phyloP scores from a whole-genome alignment of 2,113 vertebrate genomes.

The human region GRCh38 chr19:16335001-16335500 shows the following conservation, averaged over 20 bases:
- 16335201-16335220: rapidly evolving
- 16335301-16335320: neutral
- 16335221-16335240: rapidly evolving
- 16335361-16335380: neutral
- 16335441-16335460: conserved; percentile 45
- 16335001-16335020: too few species aligned
- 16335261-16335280: neutral
- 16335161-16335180: neutral
- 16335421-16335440: neutral
- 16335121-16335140: neutral
- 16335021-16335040: too few species aligned
- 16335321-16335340: neutral
- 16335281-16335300: conserved; percentile 31
- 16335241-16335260: neutral
- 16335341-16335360: neutral
- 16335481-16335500: neutral
- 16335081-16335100: too few species aligned
- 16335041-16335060: too few species aligned
- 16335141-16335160: neutral
- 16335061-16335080: too few species aligned
- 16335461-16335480: neutral
- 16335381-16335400: neutral
- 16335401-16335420: neutral
- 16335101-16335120: neutral
- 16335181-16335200: neutral